phyloP scores from a whole-genome alignment of 2,113 vertebrate genomes.

The Rhizomys pruinosus region DNA sequence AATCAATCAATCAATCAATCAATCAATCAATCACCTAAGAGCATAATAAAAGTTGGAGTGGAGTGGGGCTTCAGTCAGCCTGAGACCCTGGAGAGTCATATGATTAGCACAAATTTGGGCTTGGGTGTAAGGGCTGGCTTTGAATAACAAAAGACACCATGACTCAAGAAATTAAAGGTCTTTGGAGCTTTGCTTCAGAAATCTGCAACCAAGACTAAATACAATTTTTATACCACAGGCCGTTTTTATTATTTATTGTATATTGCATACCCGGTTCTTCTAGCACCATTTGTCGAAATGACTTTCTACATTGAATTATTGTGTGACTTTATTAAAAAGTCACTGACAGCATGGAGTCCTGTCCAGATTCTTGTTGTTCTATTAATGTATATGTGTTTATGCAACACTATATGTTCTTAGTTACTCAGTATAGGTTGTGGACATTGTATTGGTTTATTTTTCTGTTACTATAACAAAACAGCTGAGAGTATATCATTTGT shows the following conservation, averaged over 20 bases:
- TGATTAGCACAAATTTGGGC: neutral
- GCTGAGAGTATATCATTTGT: neutral
- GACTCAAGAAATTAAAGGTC: neutral
- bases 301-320: neutral
- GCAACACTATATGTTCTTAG: neutral
- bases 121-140: neutral
- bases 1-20: neutral
- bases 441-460: neutral
- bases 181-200: conserved; percentile 1
- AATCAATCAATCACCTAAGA: neutral
- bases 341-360: neutral
- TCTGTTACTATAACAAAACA: neutral
- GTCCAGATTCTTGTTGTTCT: neutral
- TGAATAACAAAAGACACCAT: neutral
- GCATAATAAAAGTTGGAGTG: too few species aligned
- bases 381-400: neutral
- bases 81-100: neutral
- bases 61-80: neutral
- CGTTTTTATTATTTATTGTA: neutral
- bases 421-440: neutral
- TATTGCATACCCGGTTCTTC: neutral
- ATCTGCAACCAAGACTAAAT: neutral
- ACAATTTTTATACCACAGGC: neutral
- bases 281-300: neutral
- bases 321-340: neutral